Percentiles rank a stretch among this genome's conserved stretches.
These are phyloP conservation scores for Upupa epops DNA, from an alignment of 2,113 vertebrate genomes.

Conservation along the genomic window DNA sequence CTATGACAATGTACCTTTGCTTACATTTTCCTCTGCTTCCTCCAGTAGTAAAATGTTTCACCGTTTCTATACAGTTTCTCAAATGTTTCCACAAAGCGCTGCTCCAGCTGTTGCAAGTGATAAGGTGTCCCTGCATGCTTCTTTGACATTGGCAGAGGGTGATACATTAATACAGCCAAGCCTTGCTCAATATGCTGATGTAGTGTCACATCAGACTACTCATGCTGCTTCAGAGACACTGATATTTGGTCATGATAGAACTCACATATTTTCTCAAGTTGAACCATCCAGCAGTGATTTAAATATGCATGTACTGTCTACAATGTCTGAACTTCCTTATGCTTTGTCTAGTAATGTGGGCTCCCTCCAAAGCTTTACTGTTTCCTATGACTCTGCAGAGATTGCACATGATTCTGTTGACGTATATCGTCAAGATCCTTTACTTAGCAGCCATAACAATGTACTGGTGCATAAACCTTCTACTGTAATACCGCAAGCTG, in stretches of 20 bases:
- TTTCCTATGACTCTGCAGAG: slow-evolving; percentile 68
- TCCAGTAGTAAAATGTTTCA: slow-evolving; percentile 79
- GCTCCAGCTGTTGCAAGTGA: slow-evolving; percentile 74
- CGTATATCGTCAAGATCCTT: slow-evolving; percentile 66
- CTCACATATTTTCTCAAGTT: slow-evolving; percentile 71
- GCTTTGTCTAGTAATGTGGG: slow-evolving; percentile 74
- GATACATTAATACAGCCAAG: slow-evolving; percentile 75
- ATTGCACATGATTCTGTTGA: slow-evolving; percentile 71
- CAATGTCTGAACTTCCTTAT: slow-evolving; percentile 72
- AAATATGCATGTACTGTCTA: slow-evolving; percentile 81
- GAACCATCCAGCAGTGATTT: slow-evolving; percentile 78
- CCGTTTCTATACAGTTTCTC: slow-evolving; percentile 75
- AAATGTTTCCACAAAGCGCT: slow-evolving; percentile 75
- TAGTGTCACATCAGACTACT: slow-evolving; percentile 69
- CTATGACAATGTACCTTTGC: slow-evolving; percentile 82
- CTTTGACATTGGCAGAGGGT: slow-evolving; percentile 78
- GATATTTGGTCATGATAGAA: slow-evolving; percentile 77
- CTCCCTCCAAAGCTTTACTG: slow-evolving; percentile 75
- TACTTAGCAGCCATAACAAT: slow-evolving; percentile 70
- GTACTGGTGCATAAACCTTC: slow-evolving; percentile 67
- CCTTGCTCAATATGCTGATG: slow-evolving; percentile 78
- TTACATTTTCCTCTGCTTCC: slow-evolving; percentile 82
- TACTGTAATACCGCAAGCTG: slow-evolving; percentile 67
- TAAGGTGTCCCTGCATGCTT: slow-evolving; percentile 83
- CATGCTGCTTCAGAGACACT: slow-evolving; percentile 79